Evolutionary conservation across 1,140 invertebrate genomes (phyloP).

Genomic region (Phocides pigmalion): DNA sequence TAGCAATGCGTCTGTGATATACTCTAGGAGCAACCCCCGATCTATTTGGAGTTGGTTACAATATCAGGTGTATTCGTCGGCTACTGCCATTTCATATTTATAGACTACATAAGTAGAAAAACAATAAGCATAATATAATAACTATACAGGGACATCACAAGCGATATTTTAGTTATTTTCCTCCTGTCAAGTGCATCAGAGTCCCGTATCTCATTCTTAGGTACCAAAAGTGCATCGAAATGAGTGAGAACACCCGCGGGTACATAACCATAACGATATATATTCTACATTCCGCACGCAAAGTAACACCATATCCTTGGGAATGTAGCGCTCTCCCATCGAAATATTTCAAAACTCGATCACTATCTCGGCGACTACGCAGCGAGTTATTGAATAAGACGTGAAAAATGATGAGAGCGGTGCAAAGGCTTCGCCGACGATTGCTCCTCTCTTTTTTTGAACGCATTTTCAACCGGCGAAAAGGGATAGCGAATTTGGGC

Average conservation of each 20-base stretch:
- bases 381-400: conserved; percentile 81
- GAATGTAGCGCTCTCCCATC: conserved; percentile 77
- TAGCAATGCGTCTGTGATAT: too few species aligned
- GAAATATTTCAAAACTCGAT: conserved; percentile 80
- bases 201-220: not conserved
- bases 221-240: conserved; percentile 13
- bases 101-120: too few species aligned
- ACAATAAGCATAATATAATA: too few species aligned
- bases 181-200: too few species aligned
- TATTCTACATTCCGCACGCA: conserved; percentile 74
- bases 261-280: conserved; percentile 55
- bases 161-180: too few species aligned
- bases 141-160: too few species aligned
- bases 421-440: conserved; percentile 74
- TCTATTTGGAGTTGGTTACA: too few species aligned
- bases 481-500: conserved; percentile 71
- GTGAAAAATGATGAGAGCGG: conserved; percentile 79
- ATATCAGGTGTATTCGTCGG: too few species aligned
- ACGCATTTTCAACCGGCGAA: conserved; percentile 50
- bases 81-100: too few species aligned
- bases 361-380: conserved; percentile 76
- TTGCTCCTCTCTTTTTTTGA: conserved; percentile 59
- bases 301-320: conserved; percentile 83
- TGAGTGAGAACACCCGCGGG: conserved; percentile 16
- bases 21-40: too few species aligned